phyloP scores from a whole-genome alignment of 1,140 invertebrate genomes.

The Trachymyrmex cornetzi region DNA sequence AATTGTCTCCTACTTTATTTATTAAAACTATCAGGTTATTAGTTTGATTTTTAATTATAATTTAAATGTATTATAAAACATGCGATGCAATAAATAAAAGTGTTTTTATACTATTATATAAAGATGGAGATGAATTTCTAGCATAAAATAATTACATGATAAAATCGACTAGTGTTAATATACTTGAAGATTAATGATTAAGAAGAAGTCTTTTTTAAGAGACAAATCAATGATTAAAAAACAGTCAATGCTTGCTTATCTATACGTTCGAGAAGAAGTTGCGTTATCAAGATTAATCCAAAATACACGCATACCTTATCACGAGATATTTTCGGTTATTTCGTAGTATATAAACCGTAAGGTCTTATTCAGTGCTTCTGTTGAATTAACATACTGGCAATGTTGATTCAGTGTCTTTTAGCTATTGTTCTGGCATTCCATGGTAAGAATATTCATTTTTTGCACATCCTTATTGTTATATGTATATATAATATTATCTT shows the following conservation, averaged over 20 bases:
- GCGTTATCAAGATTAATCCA: slow-evolving; percentile 63
- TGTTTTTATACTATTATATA: neutral
- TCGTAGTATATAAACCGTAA: slow-evolving; percentile 67
- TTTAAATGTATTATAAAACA: neutral
- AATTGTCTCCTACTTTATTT: neutral
- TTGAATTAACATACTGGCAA: slow-evolving; percentile 36
- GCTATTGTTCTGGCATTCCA: slow-evolving; percentile 67
- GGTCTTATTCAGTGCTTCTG: neutral
- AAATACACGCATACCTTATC: slow-evolving; percentile 61
- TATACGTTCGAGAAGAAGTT: neutral
- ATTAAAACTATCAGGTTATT: neutral
- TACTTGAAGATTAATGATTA: neutral
- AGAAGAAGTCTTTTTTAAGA: neutral
- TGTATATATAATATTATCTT: too few relatives aligned
- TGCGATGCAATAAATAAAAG: neutral
- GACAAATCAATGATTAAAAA: neutral
- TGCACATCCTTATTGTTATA: too few relatives aligned
- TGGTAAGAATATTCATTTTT: slow-evolving; percentile 67
- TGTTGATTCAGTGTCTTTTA: slow-evolving; percentile 70
- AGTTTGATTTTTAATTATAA: neutral
- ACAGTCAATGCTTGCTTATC: slow-evolving; percentile 32
- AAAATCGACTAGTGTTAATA: neutral
- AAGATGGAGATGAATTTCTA: neutral
- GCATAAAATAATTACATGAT: neutral
- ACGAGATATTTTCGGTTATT: slow-evolving; percentile 14